Percentiles rank a stretch among this genome's conserved stretches.
phyloP scores from a whole-genome alignment of 2,113 vertebrate species.

The Tamias sibiricus region DNA sequence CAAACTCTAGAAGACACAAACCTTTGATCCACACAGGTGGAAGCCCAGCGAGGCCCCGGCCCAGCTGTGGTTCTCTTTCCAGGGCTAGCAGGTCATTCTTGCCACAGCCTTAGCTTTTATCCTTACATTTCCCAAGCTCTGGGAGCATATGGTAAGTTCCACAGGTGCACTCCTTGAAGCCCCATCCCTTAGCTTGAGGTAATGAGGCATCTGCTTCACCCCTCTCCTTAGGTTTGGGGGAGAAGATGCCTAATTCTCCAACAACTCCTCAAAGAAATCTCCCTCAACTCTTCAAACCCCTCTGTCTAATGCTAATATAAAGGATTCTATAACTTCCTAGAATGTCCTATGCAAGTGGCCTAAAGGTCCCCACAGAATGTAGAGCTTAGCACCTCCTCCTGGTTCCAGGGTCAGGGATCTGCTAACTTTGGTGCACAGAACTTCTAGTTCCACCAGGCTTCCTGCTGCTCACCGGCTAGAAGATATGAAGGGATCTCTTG shows the following conservation, averaged over 20 bases:
- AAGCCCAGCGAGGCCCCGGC: background rate
- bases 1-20: background rate
- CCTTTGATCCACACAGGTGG: background rate
- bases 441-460: background rate
- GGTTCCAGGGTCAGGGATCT: background rate
- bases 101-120: background rate
- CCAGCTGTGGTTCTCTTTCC: background rate
- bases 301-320: background rate
- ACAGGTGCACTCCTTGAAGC: background rate
- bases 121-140: background rate
- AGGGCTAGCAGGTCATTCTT: background rate
- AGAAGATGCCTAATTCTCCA: background rate
- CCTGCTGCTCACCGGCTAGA: background rate
- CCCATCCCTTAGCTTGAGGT: background rate
- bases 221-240: background rate
- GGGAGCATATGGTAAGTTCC: background rate
- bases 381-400: background rate
- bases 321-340: background rate
- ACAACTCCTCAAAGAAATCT: background rate
- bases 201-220: background rate
- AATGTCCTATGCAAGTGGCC: too few species aligned
- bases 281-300: background rate
- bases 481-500: background rate
- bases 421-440: background rate
- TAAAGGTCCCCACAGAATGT: background rate